Evolutionary conservation across 2,113 vertebrate species (phyloP), one percentile per base, ranked within the genome.

Genomic region (Notiomystis cincta): DNA sequence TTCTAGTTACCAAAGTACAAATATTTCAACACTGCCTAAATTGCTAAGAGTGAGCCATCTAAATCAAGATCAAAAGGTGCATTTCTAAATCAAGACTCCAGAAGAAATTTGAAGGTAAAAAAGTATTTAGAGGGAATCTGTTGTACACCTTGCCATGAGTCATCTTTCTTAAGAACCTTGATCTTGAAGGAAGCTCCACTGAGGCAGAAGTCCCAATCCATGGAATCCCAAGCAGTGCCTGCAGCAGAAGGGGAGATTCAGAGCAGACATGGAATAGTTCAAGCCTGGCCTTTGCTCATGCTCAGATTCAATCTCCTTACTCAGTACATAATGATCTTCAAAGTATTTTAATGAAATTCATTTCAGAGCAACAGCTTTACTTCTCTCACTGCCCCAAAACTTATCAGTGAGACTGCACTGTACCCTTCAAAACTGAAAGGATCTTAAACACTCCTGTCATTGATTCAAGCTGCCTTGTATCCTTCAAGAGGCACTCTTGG

Each of bases 11-110:
- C 47, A 38, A 78, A 70, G 51, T 5, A 86, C 62, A 92, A 79
- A 54, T 56, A 90, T 93, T 96, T 94, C 79, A 97, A 86, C 85
- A 86, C 67, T 4, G 12, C 9, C 70, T 85, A 69, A 94, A 96
- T 33, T 85, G 75, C 75, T 66, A 90, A 71, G 76, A 87, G 61
- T 18, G 27, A 38, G 27, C 18, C 62, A 80, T 40, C 60, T 77
- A 82, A 72, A 85, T 62, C 61, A 69, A 70, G 75, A 94, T 94
- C 71, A 90, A 69, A 93, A 93, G 20, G 33, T 75, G 7, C 17
- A n/a, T 76, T 91, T 87, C 45, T 27, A 91, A 90, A 84, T 69
- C 57, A 91, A 88, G 48, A 27, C 19, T 57, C 42, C 27, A 58
- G 64, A 56, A 79, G 42, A 88, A 71, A 64, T 47, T 1, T 61